phyloP scores from a whole-genome alignment of 2,113 vertebrate genomes.

The Phaethornis superciliosus region DNA sequence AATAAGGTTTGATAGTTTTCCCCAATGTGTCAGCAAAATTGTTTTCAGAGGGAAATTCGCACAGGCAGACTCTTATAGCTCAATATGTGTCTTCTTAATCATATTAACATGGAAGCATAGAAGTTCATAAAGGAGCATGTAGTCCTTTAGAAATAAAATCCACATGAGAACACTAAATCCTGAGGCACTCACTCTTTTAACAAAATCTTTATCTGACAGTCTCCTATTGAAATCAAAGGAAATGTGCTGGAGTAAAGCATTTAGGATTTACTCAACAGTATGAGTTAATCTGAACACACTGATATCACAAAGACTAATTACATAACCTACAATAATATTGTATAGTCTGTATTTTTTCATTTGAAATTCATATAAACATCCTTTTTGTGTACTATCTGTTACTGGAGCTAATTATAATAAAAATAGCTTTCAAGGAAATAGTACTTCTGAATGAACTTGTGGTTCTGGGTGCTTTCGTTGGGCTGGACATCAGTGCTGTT shows the following conservation, averaged over 20 bases:
- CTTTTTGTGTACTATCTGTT: neutral
- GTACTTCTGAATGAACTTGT: neutral
- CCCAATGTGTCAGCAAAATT: neutral
- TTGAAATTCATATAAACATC: neutral
- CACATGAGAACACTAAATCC: conserved; percentile 21
- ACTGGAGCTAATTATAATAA: neutral
- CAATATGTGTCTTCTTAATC: neutral
- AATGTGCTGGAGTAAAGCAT: neutral
- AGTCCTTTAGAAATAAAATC: conserved; percentile 28
- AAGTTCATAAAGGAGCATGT: conserved; percentile 3
- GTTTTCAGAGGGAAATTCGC: neutral
- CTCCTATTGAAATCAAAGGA: neutral
- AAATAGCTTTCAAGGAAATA: neutral
- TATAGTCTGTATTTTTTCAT: neutral
- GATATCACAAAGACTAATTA: neutral
- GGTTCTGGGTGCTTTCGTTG: neutral
- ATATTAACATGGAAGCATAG: conserved; percentile 23
- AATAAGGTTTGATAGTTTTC: neutral
- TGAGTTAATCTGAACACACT: neutral
- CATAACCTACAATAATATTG: neutral
- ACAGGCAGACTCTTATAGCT: neutral
- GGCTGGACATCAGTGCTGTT: neutral
- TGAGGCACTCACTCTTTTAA: conserved; percentile 23
- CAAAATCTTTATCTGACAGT: conserved; percentile 31
- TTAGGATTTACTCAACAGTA: conserved; percentile 13